phyloP scores from a whole-genome alignment of 2,113 vertebrate genomes.

The Leptobrachium ailaonicum region DNA sequence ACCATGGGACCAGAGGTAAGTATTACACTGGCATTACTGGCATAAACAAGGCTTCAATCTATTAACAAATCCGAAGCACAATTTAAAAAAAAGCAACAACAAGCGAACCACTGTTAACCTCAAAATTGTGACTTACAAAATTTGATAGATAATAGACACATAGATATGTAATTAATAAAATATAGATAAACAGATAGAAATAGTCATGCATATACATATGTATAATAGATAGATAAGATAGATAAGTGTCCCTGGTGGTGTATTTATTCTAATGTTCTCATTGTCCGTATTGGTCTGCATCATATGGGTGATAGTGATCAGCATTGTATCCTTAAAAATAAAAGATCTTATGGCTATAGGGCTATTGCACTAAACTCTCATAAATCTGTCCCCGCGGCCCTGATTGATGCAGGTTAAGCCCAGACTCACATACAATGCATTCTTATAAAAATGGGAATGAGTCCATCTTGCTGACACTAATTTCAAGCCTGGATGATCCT shows the following conservation, averaged over 20 bases:
- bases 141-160: no score
- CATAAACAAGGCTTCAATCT: no score
- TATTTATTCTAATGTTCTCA: no score
- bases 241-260: neutral
- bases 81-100: no score
- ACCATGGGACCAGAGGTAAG: no score
- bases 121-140: no score
- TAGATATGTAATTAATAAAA: neutral
- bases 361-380: constrained; percentile 38
- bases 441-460: constrained; percentile 39
- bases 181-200: neutral
- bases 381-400: constrained; percentile 36
- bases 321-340: constrained; percentile 13
- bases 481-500: constrained; percentile 45
- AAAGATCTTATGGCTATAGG: constrained; percentile 37
- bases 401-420: constrained; percentile 44
- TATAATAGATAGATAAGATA: neutral
- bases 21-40: no score
- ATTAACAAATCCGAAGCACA: no score
- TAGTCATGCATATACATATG: neutral
- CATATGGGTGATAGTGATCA: constrained; percentile 3
- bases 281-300: no score
- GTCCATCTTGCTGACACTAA: constrained; percentile 49
- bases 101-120: no score
- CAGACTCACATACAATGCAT: constrained; percentile 40